Percentiles rank a stretch among this genome's conserved stretches.
Evolutionary conservation across 2,888 invertebrate genomes (phyloP).

Genomic region (Troilus luridus): DNA sequence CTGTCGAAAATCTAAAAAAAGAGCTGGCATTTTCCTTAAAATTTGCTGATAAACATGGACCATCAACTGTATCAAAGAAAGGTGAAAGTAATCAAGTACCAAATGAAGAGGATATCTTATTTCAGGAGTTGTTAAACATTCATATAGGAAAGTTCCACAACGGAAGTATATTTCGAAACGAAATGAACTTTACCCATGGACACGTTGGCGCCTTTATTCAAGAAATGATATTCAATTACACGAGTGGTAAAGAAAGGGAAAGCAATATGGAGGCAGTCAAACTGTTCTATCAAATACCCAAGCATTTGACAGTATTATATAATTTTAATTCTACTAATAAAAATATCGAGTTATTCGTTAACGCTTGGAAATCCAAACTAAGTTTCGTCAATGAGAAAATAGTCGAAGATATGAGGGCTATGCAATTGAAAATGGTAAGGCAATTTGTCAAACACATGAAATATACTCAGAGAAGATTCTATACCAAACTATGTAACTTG

Average conservation of each 20-base stretch:
- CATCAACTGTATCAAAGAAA: background rate
- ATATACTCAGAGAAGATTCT: slow-evolving; percentile 1
- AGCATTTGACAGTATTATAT: background rate
- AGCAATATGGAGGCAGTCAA: background rate
- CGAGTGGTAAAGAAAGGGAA: slow-evolving; percentile 2
- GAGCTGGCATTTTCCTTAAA: slow-evolving; percentile 16
- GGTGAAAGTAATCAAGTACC: background rate
- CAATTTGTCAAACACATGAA: slow-evolving; percentile 31
- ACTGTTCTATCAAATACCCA: slow-evolving; percentile 25
- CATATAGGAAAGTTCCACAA: background rate
- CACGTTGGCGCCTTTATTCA: background rate
- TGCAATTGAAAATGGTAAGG: slow-evolving; percentile 29
- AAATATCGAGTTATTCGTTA: slow-evolving; percentile 11
- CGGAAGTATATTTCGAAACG: background rate
- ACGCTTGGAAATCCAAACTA: slow-evolving; percentile 31
- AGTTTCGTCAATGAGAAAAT: background rate
- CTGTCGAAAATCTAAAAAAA: slow-evolving; percentile 23
- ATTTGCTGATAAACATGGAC: background rate
- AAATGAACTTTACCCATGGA: background rate
- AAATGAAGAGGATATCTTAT: background rate
- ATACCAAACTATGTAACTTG: slow-evolving; percentile 15
- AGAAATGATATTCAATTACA: slow-evolving; percentile 30
- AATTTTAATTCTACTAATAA: slow-evolving; percentile 30
- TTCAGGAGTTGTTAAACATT: slow-evolving; percentile 32
- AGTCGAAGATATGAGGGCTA: background rate